phyloP scores from a whole-genome alignment of 2,888 invertebrate genomes.

The Watsonalla binaria region DNA sequence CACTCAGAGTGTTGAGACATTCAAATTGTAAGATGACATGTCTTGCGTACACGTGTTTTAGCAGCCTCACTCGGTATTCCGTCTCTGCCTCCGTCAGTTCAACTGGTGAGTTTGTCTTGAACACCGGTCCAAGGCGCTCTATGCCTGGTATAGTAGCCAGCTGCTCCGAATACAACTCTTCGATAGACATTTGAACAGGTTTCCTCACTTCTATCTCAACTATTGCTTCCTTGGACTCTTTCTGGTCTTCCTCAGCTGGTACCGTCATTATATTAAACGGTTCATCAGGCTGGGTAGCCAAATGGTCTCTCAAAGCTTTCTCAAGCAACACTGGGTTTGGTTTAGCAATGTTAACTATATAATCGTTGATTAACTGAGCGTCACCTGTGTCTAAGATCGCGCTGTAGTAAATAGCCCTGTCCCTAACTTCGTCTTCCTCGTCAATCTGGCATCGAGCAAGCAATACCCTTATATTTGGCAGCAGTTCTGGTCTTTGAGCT shows the following conservation, averaged over 20 bases:
- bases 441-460: constrained; percentile 95
- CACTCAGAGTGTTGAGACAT: constrained; percentile 96
- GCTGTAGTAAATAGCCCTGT: constrained; percentile 97
- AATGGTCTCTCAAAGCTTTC: constrained; percentile 89
- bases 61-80: constrained; percentile 94
- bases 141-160: constrained; percentile 89
- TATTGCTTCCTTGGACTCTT: constrained; percentile 86
- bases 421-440: constrained; percentile 98
- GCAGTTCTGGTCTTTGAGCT: constrained; percentile 87
- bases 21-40: constrained; percentile 97
- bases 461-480: constrained; percentile 86
- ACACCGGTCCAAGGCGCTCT: constrained; percentile 90
- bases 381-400: constrained; percentile 87
- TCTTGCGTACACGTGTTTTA: constrained; percentile 93
- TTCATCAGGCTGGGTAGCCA: constrained; percentile 82
- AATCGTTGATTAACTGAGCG: constrained; percentile 84
- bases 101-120: constrained; percentile 90
- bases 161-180: constrained; percentile 92
- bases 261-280: constrained; percentile 93
- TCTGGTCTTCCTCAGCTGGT: constrained; percentile 91
- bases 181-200: constrained; percentile 89
- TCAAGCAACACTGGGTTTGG: constrained; percentile 94
- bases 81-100: constrained; percentile 99
- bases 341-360: constrained; percentile 85
- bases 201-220: constrained; percentile 88